Conservation (phyloP, 2,888 invertebrate genomes). For the Sinohyriopsis cumingii region DNA sequence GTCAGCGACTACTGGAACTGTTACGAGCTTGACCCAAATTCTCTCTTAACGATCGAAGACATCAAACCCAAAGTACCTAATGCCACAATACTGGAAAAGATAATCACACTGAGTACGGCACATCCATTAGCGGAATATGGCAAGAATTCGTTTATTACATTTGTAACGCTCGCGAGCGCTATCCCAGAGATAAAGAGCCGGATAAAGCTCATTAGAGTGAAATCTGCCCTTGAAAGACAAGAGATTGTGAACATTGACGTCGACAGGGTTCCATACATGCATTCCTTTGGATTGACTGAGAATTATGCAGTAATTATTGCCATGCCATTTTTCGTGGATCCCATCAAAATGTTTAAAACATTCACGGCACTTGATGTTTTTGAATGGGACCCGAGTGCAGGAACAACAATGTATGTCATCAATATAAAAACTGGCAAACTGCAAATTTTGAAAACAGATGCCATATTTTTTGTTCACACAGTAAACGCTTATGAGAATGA, state of each 20-base stretch:
- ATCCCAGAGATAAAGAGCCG: conserved; percentile 37
- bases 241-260: conserved; percentile 51
- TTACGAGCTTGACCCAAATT: conserved; percentile 33
- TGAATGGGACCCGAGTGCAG: conserved; percentile 47
- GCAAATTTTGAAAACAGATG: conserved; percentile 34
- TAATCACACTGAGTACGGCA: conserved; percentile 54
- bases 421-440: conserved; percentile 48
- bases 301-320: conserved; percentile 57
- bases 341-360: conserved; percentile 42
- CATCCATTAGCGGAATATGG: conserved; percentile 62
- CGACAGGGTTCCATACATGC: conserved; percentile 60
- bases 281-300: conserved; percentile 58
- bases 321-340: conserved; percentile 54
- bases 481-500: conserved; percentile 58
- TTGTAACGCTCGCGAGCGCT: conserved; percentile 47
- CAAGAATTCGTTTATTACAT: conserved; percentile 47
- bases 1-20: conserved; percentile 50
- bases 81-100: conserved; percentile 13
- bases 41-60: conserved; percentile 10
- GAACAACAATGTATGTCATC: conserved; percentile 47
- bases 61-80: conserved; percentile 17
- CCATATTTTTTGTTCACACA: conserved; percentile 57
- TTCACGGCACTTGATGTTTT: conserved; percentile 50
- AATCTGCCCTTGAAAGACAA: conserved; percentile 45
- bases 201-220: conserved; percentile 49